Percentiles rank a stretch among this genome's conserved stretches.
Conservation (phyloP, 1,140 invertebrate genomes). For the Cheumatopsyche charites region DNA sequence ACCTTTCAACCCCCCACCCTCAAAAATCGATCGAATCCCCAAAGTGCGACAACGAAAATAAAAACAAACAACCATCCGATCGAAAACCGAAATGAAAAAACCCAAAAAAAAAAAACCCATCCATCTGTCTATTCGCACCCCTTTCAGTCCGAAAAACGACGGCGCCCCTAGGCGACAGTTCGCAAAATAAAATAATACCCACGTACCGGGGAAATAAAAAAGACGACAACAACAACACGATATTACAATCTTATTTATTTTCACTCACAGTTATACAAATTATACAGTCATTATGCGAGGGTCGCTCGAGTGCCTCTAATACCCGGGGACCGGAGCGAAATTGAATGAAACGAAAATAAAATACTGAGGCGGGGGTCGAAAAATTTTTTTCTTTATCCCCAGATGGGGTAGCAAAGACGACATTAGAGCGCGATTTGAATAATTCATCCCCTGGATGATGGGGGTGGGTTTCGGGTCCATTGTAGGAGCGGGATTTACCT, state of each 20-base stretch:
- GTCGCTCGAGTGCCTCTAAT: not conserved
- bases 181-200: not conserved
- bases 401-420: conserved; percentile 15
- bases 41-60: no score
- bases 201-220: not conserved
- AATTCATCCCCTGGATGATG: conserved; percentile 1
- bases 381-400: not conserved
- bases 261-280: conserved; percentile 49
- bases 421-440: conserved; percentile 33
- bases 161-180: no score
- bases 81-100: no score
- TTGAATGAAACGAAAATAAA: not conserved
- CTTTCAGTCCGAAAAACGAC: conserved; percentile 1
- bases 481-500: conserved; percentile 17
- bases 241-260: conserved; percentile 49
- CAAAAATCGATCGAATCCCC: no score
- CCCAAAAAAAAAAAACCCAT: conserved; percentile 15
- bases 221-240: conserved; percentile 36
- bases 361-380: no score
- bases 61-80: no score
- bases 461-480: not conserved
- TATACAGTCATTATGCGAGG: conserved; percentile 46
- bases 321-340: no score
- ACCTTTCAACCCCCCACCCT: no score
- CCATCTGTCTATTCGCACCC: conserved; percentile 32